Base-by-base conservation (phyloP, 2,113 vertebrate species). In the Gallinago media region DNA sequence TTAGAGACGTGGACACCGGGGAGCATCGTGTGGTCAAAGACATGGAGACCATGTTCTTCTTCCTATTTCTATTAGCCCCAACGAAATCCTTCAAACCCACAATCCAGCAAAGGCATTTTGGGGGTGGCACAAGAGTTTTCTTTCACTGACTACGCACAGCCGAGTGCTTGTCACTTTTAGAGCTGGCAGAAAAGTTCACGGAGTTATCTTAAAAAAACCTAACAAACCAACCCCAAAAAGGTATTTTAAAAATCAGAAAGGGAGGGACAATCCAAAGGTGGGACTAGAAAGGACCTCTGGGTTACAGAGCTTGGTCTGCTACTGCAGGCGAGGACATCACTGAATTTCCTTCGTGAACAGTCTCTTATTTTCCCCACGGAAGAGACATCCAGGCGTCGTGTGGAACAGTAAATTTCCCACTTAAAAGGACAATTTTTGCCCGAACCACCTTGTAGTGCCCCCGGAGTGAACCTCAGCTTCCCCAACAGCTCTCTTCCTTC, bases 61-160 rank as follows among this genome's bases (percentile, higher is more conserved):
- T 0, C 0, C 31, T 73, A 21, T n/a, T 82, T 49, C 46, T 70
- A 34, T 31, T 22, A 49, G 7, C 5, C 50, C 14, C 1, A 0
- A 11, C 2, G 6, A 78, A 79, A 88, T 22, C 11, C 36, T 63
- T 47, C 46, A 76, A 65, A 7, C 10, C 19, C 34, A 70, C 8
- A n/a, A 74, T 3, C 23, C 58, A 83, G 54, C 17, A 75, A 44
- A 79, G 23, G 14, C 27, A 23, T 79, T 93, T 15, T 49, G 50
- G 29, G 76, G 56, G 52, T 11, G 49, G 25, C 25, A 47, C 1
- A 19, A 16, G 44, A 47, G 5, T 46, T 62, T 78, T 74, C 49
- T 38, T 68, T 72, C 50, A 46, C 21, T 32, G 63, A 36, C 21
- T 15, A 13, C 1, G 1, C 20, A 27, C 8, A 36, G 23, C 10